Evolutionary conservation across 2,888 invertebrate species (phyloP), one percentile per base, ranked within the genome.

Genomic region (Melinaea menophilus): DNA sequence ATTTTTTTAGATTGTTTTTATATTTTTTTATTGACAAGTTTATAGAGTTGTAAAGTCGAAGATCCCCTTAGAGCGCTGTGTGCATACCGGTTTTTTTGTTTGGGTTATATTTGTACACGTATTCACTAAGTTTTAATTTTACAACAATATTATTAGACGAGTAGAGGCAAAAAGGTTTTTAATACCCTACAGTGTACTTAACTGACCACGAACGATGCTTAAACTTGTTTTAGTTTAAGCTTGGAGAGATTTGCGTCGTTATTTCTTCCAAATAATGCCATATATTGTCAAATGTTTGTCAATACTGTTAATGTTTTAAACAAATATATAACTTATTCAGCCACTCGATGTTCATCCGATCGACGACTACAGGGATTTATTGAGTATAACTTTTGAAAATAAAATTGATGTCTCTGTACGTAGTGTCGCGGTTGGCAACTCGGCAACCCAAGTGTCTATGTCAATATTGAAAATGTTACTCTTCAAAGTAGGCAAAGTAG

Each of bases 401-500:
- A 51, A 31, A 4, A 31, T 3, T 51, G 22, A 22, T 31, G 51
- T 51, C 31, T 51, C 9, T 31, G 31, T 51, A 31, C 31, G 31
- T 31, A 9, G 41, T 41, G 9, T 41, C 3, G 41, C 41, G 41
- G 11, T 41, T 41, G 11, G 41, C 41, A 41, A 41, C 9, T 41
- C 41, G 11, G 11, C 41, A 9, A 41, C 11, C 9, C 11, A 9
- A 9, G 11, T 41, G 11, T 41, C 41, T 41, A 41, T 41, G 22
- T 22, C 11, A 41, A 22, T 7, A 51, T 31, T 45, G 35, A 55
- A 57, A 57, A 54, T 62, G 45, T 58, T 62, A 55, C 33, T 47
- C 46, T 45, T 51, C 51, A 31, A 51, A 31, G 54, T 67, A 67
- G 65, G 59, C 41, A 54, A 55, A 13, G 62, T 65, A 65, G 67